These are phyloP conservation scores for Papilio elwesi DNA, from an alignment of 2,888 invertebrate genomes.

Conservation along the genomic window DNA sequence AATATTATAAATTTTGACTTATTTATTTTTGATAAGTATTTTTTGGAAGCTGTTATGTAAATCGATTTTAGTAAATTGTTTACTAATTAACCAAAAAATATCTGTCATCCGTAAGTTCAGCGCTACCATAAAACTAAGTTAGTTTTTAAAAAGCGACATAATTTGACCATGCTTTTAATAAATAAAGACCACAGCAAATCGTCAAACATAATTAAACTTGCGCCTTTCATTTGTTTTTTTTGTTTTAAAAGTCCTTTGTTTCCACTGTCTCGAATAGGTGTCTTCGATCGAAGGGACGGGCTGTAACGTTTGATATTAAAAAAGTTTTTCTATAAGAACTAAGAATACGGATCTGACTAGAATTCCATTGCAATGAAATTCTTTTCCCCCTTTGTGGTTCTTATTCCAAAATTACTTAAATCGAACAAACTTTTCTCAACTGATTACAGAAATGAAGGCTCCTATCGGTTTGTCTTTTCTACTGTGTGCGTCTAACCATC, in stretches of 20 bases:
- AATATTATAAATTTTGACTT: no score
- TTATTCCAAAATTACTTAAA: conserved; percentile 20
- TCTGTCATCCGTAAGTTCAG: no score
- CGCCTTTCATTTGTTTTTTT: conserved; percentile 54
- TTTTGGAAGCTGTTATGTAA: no score
- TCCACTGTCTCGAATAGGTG: conserved; percentile 70
- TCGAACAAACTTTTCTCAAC: conserved; percentile 8
- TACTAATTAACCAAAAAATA: no score
- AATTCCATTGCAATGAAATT: conserved; percentile 45
- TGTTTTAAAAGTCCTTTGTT: conserved; percentile 71
- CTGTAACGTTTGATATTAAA: conserved; percentile 78
- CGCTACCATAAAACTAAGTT: background rate
- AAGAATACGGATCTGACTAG: conserved; percentile 46
- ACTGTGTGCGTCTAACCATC: no score
- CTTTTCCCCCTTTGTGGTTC: conserved; percentile 12
- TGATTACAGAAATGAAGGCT: background rate
- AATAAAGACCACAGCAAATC: background rate
- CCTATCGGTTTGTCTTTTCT: background rate
- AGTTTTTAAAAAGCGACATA: no score
- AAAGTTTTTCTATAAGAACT: conserved; percentile 75
- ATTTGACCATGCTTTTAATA: background rate
- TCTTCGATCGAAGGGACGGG: conserved; percentile 72
- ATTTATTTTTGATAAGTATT: no score
- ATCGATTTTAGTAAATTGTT: no score
- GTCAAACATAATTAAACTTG: background rate